A percentile compares a stretch with the other conserved stretches of the same genome.
Conservation (phyloP, 2,888 invertebrate species). For the Nymphalis urticae region DNA sequence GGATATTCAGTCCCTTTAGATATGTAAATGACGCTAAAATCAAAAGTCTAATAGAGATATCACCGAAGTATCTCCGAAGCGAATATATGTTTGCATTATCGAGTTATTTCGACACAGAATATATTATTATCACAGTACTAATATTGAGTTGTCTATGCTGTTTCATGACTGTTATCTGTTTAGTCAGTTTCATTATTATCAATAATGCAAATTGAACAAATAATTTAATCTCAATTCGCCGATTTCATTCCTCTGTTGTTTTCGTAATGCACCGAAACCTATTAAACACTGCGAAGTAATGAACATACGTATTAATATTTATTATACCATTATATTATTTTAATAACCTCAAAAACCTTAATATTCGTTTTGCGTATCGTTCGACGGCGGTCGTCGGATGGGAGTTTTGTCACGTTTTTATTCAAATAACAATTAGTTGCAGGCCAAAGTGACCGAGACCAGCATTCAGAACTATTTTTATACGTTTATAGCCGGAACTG, state of each 20-base stretch:
- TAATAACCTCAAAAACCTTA: conserved; percentile 40
- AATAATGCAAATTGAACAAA: conserved; percentile 8
- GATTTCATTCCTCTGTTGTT: background rate
- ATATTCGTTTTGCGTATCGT: conserved; percentile 40
- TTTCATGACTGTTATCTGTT: conserved; percentile 18
- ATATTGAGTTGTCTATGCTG: conserved; percentile 21
- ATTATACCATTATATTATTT: conserved; percentile 38
- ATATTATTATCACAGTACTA: conserved; percentile 6
- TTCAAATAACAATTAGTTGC: conserved; percentile 69
- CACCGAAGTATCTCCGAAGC: background rate
- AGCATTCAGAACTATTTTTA: conserved; percentile 47
- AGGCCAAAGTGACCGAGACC: conserved; percentile 44
- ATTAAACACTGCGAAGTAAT: conserved; percentile 14
- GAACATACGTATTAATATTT: conserved; percentile 32
- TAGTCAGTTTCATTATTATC: conserved; percentile 19
- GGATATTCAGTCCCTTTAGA: background rate
- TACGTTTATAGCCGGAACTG: conserved; percentile 40
- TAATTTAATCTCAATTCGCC: conserved; percentile 7
- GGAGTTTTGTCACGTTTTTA: conserved; percentile 54
- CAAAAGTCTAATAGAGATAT: background rate
- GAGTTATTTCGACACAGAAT: conserved; percentile 12
- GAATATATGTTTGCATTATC: background rate
- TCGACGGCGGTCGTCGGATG: conserved; percentile 44
- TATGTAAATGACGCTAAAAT: background rate
- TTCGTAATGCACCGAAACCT: background rate